Base-by-base conservation (phyloP, 2,113 vertebrate species). In the Beaufortia kweichowensis region DNA sequence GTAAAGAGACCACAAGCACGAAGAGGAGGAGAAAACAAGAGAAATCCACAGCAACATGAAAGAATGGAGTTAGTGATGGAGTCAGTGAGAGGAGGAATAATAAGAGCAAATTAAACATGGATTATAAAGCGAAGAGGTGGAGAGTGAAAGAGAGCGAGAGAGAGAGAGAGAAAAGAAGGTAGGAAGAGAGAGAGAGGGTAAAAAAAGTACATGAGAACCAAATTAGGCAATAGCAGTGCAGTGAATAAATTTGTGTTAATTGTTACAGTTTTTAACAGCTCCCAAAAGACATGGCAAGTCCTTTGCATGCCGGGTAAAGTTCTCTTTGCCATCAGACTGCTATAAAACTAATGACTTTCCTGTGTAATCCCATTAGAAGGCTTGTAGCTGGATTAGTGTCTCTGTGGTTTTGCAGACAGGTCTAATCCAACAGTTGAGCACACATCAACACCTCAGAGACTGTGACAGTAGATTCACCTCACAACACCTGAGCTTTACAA, bases 301-400 rank as follows among this genome's bases (percentile, higher is more conserved):
- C 31, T 33, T 64, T 35, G 67, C 35, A 24, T 7, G 21, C 29
- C 19, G 31, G 26, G 60, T 55, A 61, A 67, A 62, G 57, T 33
- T 68, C 14, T 71, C 15, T 63, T 24, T 29, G 35, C 43, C 24
- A 50, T 48, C 15, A 43, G 48, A 50, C 19, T 67, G 57, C 46
- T 76, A 61, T 68, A 73, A 77, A 79, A 56, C 66, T 64, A 33
- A 76, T 77, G 19, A 77, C 31, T 77, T 59, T 56, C 46, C n/a
- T 60, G 31, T 66, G 19, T 79, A 83, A 79, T 77, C 77, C 55
- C 74, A 74, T 80, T 74, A 80, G 48, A 39, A 68, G 50, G 57
- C 68, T 77, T 17, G 2, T 29, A 74, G 75, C 35, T 59, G 74
- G 64, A 83, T 83, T 80, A 69, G 15, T 6, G 56, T 77, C 74